Evolutionary conservation across 2,113 vertebrate species (phyloP).

Genomic region (Tichodroma muraria): DNA sequence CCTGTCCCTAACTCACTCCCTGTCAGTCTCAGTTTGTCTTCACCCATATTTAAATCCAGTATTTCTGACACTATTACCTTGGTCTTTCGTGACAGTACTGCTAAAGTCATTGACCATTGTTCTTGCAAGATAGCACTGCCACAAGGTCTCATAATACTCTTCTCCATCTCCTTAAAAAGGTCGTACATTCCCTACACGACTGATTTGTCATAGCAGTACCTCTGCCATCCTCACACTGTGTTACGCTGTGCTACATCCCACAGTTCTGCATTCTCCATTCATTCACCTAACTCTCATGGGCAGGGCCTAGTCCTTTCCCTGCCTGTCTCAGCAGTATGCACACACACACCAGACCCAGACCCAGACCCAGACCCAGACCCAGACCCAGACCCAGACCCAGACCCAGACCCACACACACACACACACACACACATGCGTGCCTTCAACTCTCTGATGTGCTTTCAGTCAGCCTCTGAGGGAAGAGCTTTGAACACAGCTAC

Average conservation of each 20-base stretch:
- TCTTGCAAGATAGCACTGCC: background rate
- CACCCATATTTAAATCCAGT: background rate
- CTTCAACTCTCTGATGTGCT: background rate
- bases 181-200: background rate
- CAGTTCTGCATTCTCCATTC: background rate
- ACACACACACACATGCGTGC: rapidly evolving
- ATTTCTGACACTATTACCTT: background rate
- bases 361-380: no score
- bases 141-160: background rate
- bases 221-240: background rate
- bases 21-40: background rate
- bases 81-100: background rate
- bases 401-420: background rate
- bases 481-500: background rate
- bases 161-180: background rate
- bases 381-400: background rate
- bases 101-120: background rate
- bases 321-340: background rate
- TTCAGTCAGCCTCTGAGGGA: background rate
- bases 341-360: no score
- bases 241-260: background rate
- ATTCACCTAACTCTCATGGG: background rate
- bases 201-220: background rate
- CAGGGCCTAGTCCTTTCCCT: background rate
- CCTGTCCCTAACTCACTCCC: background rate